Percentiles rank a stretch among this genome's conserved stretches.
Evolutionary conservation across 2,113 vertebrate genomes (phyloP).

Genomic region (Pseudorasbora parva): DNA sequence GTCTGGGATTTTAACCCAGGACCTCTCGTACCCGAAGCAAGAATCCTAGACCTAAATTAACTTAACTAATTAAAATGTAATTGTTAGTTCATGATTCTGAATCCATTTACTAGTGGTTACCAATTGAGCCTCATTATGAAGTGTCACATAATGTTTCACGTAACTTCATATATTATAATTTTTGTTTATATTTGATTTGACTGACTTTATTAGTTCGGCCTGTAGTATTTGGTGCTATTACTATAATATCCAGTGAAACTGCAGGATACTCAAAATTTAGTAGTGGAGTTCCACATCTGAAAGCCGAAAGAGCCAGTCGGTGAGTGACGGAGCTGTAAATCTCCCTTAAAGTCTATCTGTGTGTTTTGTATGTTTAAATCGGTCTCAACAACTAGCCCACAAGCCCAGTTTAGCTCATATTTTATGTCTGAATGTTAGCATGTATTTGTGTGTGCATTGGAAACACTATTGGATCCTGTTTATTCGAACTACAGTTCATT

Average conservation of each 20-base stretch:
- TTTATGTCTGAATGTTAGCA: slow-evolving; percentile 4
- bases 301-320: neutral
- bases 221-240: neutral
- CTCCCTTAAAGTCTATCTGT: neutral
- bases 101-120: neutral
- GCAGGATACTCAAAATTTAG: neutral
- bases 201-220: neutral
- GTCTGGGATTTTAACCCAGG: slow-evolving; percentile 68
- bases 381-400: neutral
- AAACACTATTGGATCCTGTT: slow-evolving; percentile 21
- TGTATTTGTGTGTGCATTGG: slow-evolving; percentile 19
- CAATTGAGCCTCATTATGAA: neutral
- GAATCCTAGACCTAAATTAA: slow-evolving; percentile 48
- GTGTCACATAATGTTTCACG: too few relatives aligned
- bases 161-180: too few relatives aligned
- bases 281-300: neutral
- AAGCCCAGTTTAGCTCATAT: neutral
- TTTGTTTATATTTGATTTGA: neutral
- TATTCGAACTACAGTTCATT: slow-evolving; percentile 25
- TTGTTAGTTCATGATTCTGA: neutral
- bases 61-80: too few relatives aligned
- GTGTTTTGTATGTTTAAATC: neutral
- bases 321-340: neutral
- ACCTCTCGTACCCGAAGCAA: slow-evolving; percentile 69
- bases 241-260: neutral